phyloP scores from a whole-genome alignment of 2,113 vertebrate genomes.

The Gila orcuttii region DNA sequence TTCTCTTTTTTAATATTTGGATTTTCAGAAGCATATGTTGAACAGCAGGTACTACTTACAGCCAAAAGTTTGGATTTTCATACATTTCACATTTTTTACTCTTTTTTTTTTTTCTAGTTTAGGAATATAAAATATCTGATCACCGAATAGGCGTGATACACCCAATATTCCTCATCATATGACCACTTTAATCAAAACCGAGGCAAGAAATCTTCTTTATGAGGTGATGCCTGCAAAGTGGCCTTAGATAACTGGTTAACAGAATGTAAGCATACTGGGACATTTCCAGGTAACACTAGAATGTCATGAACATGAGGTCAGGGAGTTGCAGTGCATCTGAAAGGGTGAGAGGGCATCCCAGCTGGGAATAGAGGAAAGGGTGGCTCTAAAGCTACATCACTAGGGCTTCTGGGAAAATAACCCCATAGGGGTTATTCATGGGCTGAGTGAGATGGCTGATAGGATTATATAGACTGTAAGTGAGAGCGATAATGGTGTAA shows the following conservation, averaged over 20 bases:
- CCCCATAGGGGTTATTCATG: not conserved
- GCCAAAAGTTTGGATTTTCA: not conserved
- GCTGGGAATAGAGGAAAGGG: not conserved
- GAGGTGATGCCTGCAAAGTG: conserved; percentile 40
- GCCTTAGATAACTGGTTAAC: conserved; percentile 59
- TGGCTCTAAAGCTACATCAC: not conserved
- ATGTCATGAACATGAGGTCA: conserved; percentile 58
- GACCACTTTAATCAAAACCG: not conserved
- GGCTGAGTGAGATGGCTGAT: not conserved
- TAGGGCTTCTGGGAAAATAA: conserved; percentile 2
- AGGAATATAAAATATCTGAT: no score
- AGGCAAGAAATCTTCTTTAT: conserved; percentile 53
- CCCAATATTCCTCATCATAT: not conserved
- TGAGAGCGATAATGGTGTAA: not conserved
- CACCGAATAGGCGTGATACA: no score
- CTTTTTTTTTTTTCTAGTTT: no score
- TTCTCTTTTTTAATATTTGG: not conserved
- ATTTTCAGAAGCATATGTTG: conserved; percentile 9
- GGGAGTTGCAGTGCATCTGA: not conserved
- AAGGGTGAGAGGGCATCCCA: not conserved
- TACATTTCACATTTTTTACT: not conserved
- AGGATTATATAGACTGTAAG: not conserved
- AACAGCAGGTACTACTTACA: not conserved
- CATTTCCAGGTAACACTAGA: conserved; percentile 70
- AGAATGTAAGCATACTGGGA: conserved; percentile 61